Evolutionary conservation across 2,888 invertebrate species (phyloP), one percentile per base, ranked within the genome.

Genomic region (Rhagophthalmus giganteus): DNA sequence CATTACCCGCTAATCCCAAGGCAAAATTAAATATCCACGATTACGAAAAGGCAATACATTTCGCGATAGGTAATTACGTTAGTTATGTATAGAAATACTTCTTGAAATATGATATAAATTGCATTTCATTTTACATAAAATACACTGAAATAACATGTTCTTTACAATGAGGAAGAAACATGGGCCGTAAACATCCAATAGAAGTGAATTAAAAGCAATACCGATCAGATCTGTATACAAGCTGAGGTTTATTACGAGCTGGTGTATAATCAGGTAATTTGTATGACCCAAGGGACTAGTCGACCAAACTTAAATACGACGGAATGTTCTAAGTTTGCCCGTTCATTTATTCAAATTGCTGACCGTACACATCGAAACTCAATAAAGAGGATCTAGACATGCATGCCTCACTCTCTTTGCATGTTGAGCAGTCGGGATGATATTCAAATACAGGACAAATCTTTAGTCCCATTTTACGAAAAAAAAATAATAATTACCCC

Each of bases 281-380:
- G 68, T 69, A 69, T 69, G 67, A 61, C 60, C 61, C 57, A 57
- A 58, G 57, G 58, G 57, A 53, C 45, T 53, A 58, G 59, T 61
- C 58, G 58, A 60, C 60, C 59, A 58, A 62, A 65, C 59, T 65
- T 64, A 66, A 67, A 67, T 66, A 67, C 63, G 54, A 54, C 60
- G 62, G 64, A 65, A 66, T 66, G 64, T 64, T 59, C 63, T 51
- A 62, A 66, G 61, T 67, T 66, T 59, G 59, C 55, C 55, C 62
- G 63, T 64, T 63, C 64, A 60, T 67, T 65, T 66, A 65, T 67
- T 67, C 63, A 66, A 68, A 67, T 66, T 61, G 65, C 64, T 60
- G 65, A 55, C 64, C 61, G 62, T 66, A 65, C 64, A 67, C 64
- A 65, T 63, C 55, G 65, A 66, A 64, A 65, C 64, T 57, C 65